A percentile compares a stretch with the other conserved stretches of the same genome.
These are phyloP conservation scores for Ciconia stormi DNA, from an alignment of 2,113 vertebrate genomes.

Conservation along the genomic window DNA sequence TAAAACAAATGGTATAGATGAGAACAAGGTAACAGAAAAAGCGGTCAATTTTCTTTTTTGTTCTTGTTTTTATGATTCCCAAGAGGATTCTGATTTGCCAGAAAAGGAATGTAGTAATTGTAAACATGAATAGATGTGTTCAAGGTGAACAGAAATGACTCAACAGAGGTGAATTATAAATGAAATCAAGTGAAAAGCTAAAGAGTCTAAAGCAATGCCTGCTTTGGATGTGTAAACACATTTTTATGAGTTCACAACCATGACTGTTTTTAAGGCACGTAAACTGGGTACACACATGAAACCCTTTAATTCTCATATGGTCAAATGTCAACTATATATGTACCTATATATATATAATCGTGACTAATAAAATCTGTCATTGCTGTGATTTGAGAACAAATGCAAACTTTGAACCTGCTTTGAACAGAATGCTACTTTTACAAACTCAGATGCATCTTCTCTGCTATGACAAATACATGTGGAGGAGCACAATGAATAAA, in stretches of 20 bases:
- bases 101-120: not conserved
- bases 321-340: not conserved
- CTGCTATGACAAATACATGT: not conserved
- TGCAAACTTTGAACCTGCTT: not conserved
- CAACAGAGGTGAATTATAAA: not conserved
- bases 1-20: not conserved
- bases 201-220: not conserved
- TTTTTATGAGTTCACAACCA: not conserved
- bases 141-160: not conserved
- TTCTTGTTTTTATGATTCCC: not conserved
- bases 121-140: not conserved
- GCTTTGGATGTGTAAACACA: not conserved
- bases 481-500: not conserved
- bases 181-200: not conserved
- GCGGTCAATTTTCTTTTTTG: not conserved
- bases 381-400: constrained; percentile 23
- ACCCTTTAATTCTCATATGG: not conserved
- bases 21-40: not conserved
- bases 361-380: not conserved
- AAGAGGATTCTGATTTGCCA: not conserved
- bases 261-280: not conserved
- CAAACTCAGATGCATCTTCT: not conserved
- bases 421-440: not conserved
- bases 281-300: not conserved
- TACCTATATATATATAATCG: not conserved